Conservation (phyloP, 2,797 vertebrate species). For the Melanotaenia nigrans region DNA sequence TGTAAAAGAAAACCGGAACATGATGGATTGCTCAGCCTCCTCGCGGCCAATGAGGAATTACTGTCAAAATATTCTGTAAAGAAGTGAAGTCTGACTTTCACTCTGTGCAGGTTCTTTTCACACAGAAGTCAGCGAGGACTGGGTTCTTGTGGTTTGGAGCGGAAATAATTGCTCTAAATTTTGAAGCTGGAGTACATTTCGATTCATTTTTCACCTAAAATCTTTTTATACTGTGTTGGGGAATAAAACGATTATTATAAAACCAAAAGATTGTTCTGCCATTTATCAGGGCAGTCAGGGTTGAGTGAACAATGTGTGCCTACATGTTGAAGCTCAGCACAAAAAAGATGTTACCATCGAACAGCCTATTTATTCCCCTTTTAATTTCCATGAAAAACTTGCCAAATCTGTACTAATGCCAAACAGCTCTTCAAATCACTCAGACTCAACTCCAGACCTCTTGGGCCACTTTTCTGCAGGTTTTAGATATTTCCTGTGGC, state of each 20-base stretch:
- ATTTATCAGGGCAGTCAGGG: too few relatives aligned
- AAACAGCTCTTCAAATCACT: too few relatives aligned
- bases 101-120: constrained; percentile 8
- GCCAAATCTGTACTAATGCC: too few relatives aligned
- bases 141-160: not conserved
- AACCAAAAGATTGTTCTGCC: too few relatives aligned
- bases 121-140: constrained; percentile 18
- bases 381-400: too few relatives aligned
- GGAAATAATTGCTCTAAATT: constrained; percentile 6
- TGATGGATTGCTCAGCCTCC: constrained; percentile 55
- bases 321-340: too few relatives aligned
- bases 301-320: too few relatives aligned
- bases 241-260: not conserved
- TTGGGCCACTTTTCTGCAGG: too few relatives aligned
- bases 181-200: not conserved
- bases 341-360: too few relatives aligned
- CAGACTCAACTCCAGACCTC: too few relatives aligned
- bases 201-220: constrained; percentile 21
- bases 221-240: not conserved
- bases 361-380: too few relatives aligned
- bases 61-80: constrained; percentile 36
- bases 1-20: constrained; percentile 39
- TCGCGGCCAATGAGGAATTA: constrained; percentile 38
- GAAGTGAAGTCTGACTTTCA: constrained; percentile 29
- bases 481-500: too few relatives aligned